Base-by-base conservation (phyloP, 2,797 vertebrate species). In the Sardinella longiceps region DNA sequence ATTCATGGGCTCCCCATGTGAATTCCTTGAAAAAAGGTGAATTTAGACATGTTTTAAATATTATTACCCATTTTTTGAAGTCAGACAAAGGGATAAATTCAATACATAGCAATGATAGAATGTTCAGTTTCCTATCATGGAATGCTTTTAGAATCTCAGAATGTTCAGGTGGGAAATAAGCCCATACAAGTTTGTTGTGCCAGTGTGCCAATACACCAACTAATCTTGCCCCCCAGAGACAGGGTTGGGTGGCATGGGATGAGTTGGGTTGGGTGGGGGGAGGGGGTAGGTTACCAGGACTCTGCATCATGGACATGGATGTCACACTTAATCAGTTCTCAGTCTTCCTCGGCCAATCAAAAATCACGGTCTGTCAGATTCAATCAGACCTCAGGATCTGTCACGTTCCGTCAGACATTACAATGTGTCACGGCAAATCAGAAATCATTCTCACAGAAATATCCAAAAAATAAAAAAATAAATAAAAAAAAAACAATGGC, bases 351-450 rank as follows among this genome's bases (percentile, higher is more conserved):
- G 63, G 63, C 63, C 63, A 70, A 70, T 70, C 63, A 70, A 15
- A 70, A 70, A 33, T 70, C 63, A 70, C 63, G 28, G 12, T 33
- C 28, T 70, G 63, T 70, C 63, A 70, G 63, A 33, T 70, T 37
- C 63, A 70, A 70, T 70, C 63, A 70, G 63, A 70, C 14, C 28
- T 70, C 63, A 70, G 28, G 30, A 70, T 70, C 63, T 70, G 63
- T 70, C 63, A 70, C 63, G 63, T 70, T 70, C 63, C 63, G 63
- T 70, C 63, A 70, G 63, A 33, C 63, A 70, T 18, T 70, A 70
- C 63, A 70, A 33, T 70, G 14, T 70, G 63, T 70, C 63, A 70
- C 63, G 63, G 63, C 30, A 14, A 70, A 33, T 70, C 63, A 70
- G 63, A 33, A 70, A 70, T 70, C 30, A 70, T 33, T 70, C 28